These are phyloP conservation scores for Micromys minutus DNA, from an alignment of 2,113 vertebrate genomes.

Conservation along the genomic window DNA sequence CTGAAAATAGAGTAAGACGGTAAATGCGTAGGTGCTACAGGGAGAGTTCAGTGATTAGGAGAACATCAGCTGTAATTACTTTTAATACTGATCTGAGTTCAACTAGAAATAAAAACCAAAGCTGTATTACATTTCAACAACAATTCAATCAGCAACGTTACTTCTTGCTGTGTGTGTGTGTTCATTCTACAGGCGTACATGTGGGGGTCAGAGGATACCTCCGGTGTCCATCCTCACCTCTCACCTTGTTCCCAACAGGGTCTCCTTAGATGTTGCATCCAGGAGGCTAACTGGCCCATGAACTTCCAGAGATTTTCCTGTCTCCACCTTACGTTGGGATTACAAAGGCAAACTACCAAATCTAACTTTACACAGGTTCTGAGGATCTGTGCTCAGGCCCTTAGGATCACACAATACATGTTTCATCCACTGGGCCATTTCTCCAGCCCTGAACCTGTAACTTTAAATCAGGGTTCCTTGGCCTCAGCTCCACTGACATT, in stretches of 20 bases:
- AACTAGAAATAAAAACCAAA: slow-evolving; percentile 44
- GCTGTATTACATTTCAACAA: background rate
- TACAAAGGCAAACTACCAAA: background rate
- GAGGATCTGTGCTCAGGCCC: background rate
- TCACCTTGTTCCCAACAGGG: background rate
- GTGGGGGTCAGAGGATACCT: background rate
- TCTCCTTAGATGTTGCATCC: background rate
- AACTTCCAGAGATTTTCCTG: background rate
- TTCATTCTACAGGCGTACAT: background rate
- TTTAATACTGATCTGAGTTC: slow-evolving; percentile 45
- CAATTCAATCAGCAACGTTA: background rate
- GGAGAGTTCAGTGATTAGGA: background rate
- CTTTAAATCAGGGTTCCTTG: background rate
- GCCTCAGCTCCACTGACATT: background rate
- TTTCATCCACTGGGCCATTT: background rate
- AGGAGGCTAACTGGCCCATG: background rate
- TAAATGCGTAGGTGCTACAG: background rate
- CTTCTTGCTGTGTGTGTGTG: background rate
- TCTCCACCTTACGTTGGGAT: background rate
- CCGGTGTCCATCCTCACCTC: background rate
- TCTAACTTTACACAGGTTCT: background rate
- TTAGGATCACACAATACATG: background rate
- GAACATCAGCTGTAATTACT: slow-evolving; percentile 3
- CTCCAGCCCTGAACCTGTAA: background rate
- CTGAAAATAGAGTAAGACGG: background rate